phyloP scores from a whole-genome alignment of 2,888 invertebrate species.

The Peribatodes rhomboidaria region DNA sequence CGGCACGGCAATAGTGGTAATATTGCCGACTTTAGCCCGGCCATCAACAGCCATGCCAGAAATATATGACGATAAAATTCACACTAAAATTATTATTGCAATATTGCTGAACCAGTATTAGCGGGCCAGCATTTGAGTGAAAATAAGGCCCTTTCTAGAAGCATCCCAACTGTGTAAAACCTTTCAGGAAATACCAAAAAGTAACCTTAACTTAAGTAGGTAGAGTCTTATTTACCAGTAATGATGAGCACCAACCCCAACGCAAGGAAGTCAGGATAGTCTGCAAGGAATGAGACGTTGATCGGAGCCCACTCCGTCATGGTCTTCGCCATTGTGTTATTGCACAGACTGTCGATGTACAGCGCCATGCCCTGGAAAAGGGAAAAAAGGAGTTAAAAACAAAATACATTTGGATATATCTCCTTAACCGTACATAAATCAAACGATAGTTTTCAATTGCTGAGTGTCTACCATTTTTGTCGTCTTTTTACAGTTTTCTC shows the following conservation, averaged over 20 bases:
- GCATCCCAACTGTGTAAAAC: too few species aligned
- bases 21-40: too few species aligned
- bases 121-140: too few species aligned
- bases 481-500: background rate
- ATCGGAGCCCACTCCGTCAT: slow-evolving; percentile 90
- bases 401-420: background rate
- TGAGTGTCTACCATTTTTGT: background rate
- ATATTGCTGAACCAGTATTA: too few species aligned
- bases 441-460: background rate
- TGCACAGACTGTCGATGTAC: slow-evolving; percentile 91
- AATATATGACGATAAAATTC: too few species aligned
- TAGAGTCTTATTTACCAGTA: slow-evolving; percentile 80
- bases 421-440: too few species aligned
- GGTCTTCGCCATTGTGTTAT: slow-evolving; percentile 89
- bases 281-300: slow-evolving; percentile 87
- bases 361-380: slow-evolving; percentile 87
- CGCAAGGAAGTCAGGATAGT: slow-evolving; percentile 93
- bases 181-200: too few species aligned
- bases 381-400: background rate
- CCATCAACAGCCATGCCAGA: too few species aligned
- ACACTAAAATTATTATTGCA: too few species aligned
- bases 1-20: too few species aligned
- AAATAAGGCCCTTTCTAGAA: too few species aligned
- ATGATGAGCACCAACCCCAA: slow-evolving; percentile 89
- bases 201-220: background rate